A percentile compares a stretch with the other conserved stretches of the same genome.
These are phyloP conservation scores for Nomia melanderi DNA, from an alignment of 1,140 invertebrate genomes.

Conservation along the genomic window DNA sequence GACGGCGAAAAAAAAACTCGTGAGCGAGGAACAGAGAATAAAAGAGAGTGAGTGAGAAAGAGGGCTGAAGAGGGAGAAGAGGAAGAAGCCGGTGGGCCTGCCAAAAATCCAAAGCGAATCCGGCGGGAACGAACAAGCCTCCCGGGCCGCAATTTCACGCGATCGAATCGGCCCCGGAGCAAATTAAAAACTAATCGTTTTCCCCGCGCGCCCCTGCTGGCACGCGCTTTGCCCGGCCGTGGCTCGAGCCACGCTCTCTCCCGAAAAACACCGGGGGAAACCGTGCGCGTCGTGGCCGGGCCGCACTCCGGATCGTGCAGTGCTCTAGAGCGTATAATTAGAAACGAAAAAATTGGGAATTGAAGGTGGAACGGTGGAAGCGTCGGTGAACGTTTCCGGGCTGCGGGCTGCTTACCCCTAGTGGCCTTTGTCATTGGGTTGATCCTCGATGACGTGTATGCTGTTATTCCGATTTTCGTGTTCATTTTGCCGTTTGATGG, in stretches of 20 bases:
- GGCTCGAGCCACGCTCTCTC: conserved; percentile 42
- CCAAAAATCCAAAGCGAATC: conserved; percentile 58
- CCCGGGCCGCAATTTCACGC: conserved; percentile 71
- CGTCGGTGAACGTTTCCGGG: no score
- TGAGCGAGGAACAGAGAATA: no score
- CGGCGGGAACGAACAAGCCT: conserved; percentile 48
- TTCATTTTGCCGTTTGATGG: no score
- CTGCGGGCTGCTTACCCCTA: no score
- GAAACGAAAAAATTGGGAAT: no score
- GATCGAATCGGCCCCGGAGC: conserved; percentile 64
- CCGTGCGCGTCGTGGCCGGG: conserved; percentile 1
- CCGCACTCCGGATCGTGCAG: neutral
- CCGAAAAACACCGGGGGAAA: conserved; percentile 35
- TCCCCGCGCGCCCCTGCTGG: conserved; percentile 55
- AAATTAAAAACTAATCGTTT: conserved; percentile 78
- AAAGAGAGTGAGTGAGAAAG: conserved; percentile 11
- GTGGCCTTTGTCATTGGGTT: no score
- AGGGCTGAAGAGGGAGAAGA: conserved; percentile 8
- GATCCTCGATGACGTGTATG: no score
- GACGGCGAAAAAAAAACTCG: conserved; percentile 14
- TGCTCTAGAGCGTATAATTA: no score
- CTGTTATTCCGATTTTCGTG: no score
- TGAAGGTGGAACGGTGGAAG: no score
- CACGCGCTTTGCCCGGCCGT: conserved; percentile 57
- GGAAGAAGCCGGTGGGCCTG: conserved; percentile 18